Base-by-base conservation (phyloP, 2,888 invertebrate genomes). In the Chorisops tibialis region DNA sequence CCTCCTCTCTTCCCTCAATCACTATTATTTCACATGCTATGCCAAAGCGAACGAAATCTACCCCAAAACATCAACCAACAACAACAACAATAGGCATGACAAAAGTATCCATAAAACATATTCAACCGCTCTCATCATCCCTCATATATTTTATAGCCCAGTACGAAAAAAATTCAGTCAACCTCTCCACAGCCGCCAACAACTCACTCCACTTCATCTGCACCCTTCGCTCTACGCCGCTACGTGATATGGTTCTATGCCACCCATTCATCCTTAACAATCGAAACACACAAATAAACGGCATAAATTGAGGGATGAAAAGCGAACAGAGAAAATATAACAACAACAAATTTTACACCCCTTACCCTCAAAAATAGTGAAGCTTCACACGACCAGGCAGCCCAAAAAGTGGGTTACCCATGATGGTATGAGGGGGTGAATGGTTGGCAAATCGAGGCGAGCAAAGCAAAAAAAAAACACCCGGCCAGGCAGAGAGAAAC, bases 251-350 rank as follows among this genome's bases (percentile, higher is more conserved):
- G 30, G 30, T 30, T 7, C 30, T 30, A 30, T 30, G 30, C 56
- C 21, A 43, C 19, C 59, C 47, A 59, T 59, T 59, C 59, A 47
- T 16, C 47, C 38, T 37, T 38, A 47, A 37, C 48, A 59, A 48
- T 48, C 59, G 24, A 59, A 59, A 60, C 60, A 49, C 47, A 60
- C 56, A 63, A 63, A 60, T 63, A 63, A 63, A 63, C 63, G 63
- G 49, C 48, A 60, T 63, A 60, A 63, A 63, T 63, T 63, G 56
- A 60, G 63, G 63, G 59, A 63, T 63, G 63, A 63, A 63, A 63
- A 63, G 52, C 63, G 56, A 63, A 63, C 54, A 60, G 56, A 54
- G 56, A 59, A 60, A 63, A 63, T 59, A 59, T 35, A 59, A 59
- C 52, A 52, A 59, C 63, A 63, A 59, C 47, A 63, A 59, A 54